Evolutionary conservation across 2,113 vertebrate species (phyloP), one percentile per base, ranked within the genome.

Genomic region (Dasyornis broadbenti): DNA sequence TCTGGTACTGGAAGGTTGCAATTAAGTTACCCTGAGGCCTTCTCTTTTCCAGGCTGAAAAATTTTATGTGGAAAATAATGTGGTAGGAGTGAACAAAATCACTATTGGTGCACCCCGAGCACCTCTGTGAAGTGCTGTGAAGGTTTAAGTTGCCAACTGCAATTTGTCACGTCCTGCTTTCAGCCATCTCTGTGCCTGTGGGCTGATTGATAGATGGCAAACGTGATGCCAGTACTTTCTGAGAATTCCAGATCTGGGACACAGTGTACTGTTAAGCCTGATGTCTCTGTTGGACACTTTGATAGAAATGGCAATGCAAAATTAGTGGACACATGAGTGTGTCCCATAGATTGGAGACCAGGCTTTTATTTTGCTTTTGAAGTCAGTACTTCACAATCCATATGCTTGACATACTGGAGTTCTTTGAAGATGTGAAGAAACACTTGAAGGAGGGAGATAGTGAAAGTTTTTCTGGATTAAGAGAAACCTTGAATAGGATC

Each of bases 391-490:
- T 95, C 87, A 68, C 83, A 89, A 86, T 69, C 95, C 91, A 45
- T 94, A 66, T 91, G 81, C 40, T 65, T 42, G 79, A 31, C 68
- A 15, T 53, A 10, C 33, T 89, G 71, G 50, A 73, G 71, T 59
- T 60, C 73, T 94, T 91, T 82, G 66, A 96, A 94, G 81, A 72
- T 37, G 40, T 40, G 69, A 91, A 65, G 57, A 93, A 82, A 49
- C 57, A 24, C 53, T 91, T 69, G 75, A 79, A 82, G 66, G 35
- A 91, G 53, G 44, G 78, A 91, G 24, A 64, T 44, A 28, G 35
- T 59, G n/a, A 35, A 71, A 63, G 19, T 76, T 85, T 39, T 89
- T 75, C 31, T 79, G 70, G 9, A 30, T 90, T 88, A 82, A 60
- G 78, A 72, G 70, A 76, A 89, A 61, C 61, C 28, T 3, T 72